Percentiles rank a stretch among this genome's conserved stretches.
These are phyloP conservation scores for Agrotis ipsilon DNA, from an alignment of 2,888 invertebrate species.

Conservation along the genomic window DNA sequence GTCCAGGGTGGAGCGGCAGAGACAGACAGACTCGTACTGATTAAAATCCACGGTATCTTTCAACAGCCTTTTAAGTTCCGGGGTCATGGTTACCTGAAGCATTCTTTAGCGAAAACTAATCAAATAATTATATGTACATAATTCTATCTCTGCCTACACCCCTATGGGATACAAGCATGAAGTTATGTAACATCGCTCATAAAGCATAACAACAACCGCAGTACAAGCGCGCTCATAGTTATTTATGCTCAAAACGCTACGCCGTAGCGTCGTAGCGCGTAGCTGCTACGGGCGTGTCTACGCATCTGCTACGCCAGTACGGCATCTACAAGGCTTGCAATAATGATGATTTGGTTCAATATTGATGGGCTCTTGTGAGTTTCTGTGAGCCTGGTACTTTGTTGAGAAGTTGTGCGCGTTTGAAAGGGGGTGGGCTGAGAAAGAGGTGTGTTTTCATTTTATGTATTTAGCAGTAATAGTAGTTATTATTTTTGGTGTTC, in stretches of 20 bases:
- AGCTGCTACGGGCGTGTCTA: conserved; percentile 61
- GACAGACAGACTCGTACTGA: no score
- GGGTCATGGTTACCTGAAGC: no score
- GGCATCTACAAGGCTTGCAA: conserved; percentile 59
- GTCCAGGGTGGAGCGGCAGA: no score
- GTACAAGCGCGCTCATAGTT: conserved; percentile 26
- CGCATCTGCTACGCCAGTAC: conserved; percentile 66
- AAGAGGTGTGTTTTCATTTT: not conserved
- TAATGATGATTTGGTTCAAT: conserved; percentile 40
- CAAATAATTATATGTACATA: no score
- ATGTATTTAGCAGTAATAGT: no score
- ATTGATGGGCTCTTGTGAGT: conserved; percentile 45
- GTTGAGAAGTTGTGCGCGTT: not conserved
- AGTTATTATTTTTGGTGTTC: no score
- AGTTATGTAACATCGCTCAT: conserved; percentile 1
- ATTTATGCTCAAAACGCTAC: conserved; percentile 55
- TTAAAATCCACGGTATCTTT: no score
- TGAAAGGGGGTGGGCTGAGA: not conserved
- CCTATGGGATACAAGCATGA: not conserved
- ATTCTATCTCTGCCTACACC: not conserved
- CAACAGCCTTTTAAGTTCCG: no score
- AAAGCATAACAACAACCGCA: conserved; percentile 10
- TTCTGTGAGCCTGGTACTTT: conserved; percentile 42
- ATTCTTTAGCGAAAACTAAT: no score
- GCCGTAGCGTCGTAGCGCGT: conserved; percentile 57